Conservation (phyloP, 2,888 invertebrate genomes). For the Cephus runcator region DNA sequence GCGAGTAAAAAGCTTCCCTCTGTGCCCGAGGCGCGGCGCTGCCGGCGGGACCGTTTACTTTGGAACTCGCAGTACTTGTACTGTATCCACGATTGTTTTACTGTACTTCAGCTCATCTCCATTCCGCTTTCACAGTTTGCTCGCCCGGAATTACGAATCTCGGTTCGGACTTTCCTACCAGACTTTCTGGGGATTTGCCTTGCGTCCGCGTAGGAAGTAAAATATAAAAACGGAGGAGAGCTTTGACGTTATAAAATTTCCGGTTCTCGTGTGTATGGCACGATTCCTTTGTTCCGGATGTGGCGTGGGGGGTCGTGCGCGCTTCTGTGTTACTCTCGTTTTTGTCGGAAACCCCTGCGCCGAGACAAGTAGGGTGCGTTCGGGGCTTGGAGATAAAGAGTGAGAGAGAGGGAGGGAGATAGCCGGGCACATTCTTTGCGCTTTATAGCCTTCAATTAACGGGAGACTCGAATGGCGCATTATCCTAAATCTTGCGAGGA, state of each 20-base stretch:
- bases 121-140: neutral
- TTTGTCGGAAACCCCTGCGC: conserved; percentile 17
- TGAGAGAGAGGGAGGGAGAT: neutral
- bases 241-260: neutral
- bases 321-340: conserved; percentile 11
- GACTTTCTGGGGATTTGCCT: neutral
- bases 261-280: neutral
- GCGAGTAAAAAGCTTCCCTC: neutral
- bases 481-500: conserved; percentile 12
- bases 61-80: neutral
- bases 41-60: neutral
- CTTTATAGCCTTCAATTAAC: conserved; percentile 19
- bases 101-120: neutral
- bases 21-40: neutral
- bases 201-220: neutral
- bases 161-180: neutral
- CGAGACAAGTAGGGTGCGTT: neutral
- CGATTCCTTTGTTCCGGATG: conserved; percentile 16
- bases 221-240: neutral
- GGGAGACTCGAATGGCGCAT: conserved; percentile 5
- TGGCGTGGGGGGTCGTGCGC: neutral
- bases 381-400: neutral
- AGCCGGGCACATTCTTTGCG: conserved; percentile 8
- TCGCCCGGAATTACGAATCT: neutral
- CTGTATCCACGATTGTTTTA: neutral